Evolutionary conservation across 2,888 invertebrate genomes (phyloP).

Genomic region (Leucania comma): DNA sequence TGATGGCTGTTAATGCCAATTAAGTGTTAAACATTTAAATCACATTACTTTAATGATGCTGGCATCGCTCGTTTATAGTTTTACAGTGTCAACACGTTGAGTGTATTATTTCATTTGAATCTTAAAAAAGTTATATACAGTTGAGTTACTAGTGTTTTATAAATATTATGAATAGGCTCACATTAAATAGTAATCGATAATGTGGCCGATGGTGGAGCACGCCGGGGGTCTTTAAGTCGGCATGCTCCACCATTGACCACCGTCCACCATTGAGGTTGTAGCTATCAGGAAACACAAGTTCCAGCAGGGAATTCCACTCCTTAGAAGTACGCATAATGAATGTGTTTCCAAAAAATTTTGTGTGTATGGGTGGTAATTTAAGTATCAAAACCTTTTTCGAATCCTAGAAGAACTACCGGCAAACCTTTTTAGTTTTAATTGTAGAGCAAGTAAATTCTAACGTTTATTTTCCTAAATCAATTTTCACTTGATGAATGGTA

Average conservation of each 20-base stretch:
- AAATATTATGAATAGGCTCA: too few relatives aligned
- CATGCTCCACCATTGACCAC: too few relatives aligned
- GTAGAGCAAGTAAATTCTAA: constrained; percentile 5
- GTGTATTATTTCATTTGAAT: neutral
- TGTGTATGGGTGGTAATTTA: neutral
- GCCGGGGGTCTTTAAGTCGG: too few relatives aligned
- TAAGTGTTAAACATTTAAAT: constrained; percentile 10
- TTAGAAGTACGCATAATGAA: too few relatives aligned
- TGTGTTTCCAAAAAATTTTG: too few relatives aligned
- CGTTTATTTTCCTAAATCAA: constrained; percentile 20
- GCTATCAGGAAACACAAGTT: too few relatives aligned
- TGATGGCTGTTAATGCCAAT: constrained; percentile 7
- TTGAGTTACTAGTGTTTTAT: too few relatives aligned
- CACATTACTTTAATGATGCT: constrained; percentile 1
- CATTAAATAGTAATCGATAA: too few relatives aligned
- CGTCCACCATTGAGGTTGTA: too few relatives aligned
- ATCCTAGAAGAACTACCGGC: neutral
- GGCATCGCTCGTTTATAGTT: neutral
- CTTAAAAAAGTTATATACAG: neutral
- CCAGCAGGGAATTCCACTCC: too few relatives aligned
- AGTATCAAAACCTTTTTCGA: neutral
- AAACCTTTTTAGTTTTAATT: constrained; percentile 14
- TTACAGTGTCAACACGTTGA: neutral
- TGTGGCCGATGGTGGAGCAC: too few relatives aligned
- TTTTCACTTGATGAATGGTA: constrained; percentile 30